Conservation (phyloP, 2,888 invertebrate genomes). For the Aproaerema taeniolella region DNA sequence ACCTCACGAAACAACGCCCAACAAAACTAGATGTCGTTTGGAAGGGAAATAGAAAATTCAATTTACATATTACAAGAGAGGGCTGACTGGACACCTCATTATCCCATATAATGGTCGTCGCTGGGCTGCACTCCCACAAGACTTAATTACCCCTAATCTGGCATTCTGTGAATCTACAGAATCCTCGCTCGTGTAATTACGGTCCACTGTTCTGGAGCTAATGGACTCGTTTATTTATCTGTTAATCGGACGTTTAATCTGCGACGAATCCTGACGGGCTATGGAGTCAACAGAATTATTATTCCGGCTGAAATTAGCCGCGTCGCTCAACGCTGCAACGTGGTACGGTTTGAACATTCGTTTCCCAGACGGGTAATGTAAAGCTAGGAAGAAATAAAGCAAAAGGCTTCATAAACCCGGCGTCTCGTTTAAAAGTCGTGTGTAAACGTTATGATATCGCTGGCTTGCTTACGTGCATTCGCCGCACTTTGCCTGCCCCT, state of each 20-base stretch:
- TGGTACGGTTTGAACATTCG: background rate
- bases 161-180: conserved; percentile 63
- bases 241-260: conserved; percentile 39
- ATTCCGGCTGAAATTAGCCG: background rate
- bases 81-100: conserved; percentile 70
- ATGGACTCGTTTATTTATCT: conserved; percentile 64
- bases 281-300: background rate
- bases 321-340: background rate
- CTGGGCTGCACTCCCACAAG: conserved; percentile 59
- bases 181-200: conserved; percentile 59
- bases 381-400: conserved; percentile 31
- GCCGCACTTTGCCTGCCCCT: conserved; percentile 62
- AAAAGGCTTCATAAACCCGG: conserved; percentile 44
- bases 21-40: conserved; percentile 38
- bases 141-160: conserved; percentile 72
- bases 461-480: conserved; percentile 64
- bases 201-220: conserved; percentile 57
- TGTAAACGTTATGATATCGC: conserved; percentile 65
- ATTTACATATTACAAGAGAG: conserved; percentile 66
- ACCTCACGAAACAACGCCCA: conserved; percentile 8
- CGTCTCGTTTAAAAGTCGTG: conserved; percentile 35
- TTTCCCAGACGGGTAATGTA: conserved; percentile 11
- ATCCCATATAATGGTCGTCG: conserved; percentile 64
- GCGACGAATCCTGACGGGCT: conserved; percentile 24
- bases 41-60: conserved; percentile 56